Conservation (phyloP, 2,797 vertebrate species). For the Gadopsis marmoratus region DNA sequence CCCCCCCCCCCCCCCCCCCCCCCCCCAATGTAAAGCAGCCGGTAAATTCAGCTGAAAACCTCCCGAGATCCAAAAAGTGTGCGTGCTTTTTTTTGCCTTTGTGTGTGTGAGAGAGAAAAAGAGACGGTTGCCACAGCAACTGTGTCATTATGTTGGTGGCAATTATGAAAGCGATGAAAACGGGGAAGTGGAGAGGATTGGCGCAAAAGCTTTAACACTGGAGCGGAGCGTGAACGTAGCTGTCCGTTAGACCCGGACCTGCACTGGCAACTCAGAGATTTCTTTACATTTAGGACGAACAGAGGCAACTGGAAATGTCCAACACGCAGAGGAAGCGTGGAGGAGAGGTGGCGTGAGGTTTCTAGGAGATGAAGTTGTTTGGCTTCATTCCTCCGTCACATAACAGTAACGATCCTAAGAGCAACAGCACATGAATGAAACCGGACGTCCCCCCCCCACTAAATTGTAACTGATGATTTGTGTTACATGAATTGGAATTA, state of each 20-base stretch:
- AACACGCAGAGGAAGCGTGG: not conserved
- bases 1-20: too few species aligned
- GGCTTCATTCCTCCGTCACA: conserved; percentile 27
- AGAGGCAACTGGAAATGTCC: not conserved
- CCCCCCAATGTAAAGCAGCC: conserved; percentile 30
- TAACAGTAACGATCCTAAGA: conserved; percentile 13
- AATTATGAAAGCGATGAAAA: conserved; percentile 86
- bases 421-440: conserved; percentile 38
- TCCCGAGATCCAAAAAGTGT: conserved; percentile 56
- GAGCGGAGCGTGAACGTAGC: conserved; percentile 74
- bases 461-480: not conserved
- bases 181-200: conserved; percentile 75
- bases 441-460: too few species aligned
- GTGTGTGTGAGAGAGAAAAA: conserved; percentile 32
- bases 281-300: conserved; percentile 38
- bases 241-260: conserved; percentile 72
- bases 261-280: conserved; percentile 50
- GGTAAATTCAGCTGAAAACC: conserved; percentile 56
- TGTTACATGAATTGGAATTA: not conserved
- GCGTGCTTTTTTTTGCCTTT: conserved; percentile 27
- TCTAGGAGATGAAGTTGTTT: conserved; percentile 16
- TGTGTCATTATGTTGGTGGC: conserved; percentile 89
- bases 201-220: conserved; percentile 73
- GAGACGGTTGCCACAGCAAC: conserved; percentile 88
- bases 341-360: conserved; percentile 11